phyloP scores from a whole-genome alignment of 2,797 vertebrate genomes.

The Enteromius radiatus region DNA sequence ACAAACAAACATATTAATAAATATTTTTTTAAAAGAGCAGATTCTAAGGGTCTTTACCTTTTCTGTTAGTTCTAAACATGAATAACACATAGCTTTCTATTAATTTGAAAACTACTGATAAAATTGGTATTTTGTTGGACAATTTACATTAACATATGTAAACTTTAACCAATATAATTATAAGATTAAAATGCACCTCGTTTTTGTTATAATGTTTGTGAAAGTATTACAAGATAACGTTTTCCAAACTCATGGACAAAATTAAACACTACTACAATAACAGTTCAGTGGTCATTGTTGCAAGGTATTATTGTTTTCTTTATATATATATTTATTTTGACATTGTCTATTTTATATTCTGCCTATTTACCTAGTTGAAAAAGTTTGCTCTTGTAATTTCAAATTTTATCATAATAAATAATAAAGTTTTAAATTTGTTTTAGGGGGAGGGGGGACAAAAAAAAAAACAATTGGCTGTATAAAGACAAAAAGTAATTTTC shows the following conservation, averaged over 20 bases:
- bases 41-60: neutral
- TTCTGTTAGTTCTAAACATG: neutral
- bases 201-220: neutral
- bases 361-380: neutral
- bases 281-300: too few species aligned
- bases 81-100: neutral
- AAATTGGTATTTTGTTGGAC: neutral
- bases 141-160: neutral
- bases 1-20: too few species aligned
- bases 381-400: too few species aligned
- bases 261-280: too few species aligned
- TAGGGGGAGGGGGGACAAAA: neutral
- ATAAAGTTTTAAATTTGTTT: too few species aligned
- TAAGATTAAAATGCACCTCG: neutral
- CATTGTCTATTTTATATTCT: neutral
- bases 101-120: neutral
- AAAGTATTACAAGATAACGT: neutral
- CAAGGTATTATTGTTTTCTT: too few species aligned
- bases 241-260: too few species aligned
- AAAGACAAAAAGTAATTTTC: neutral
- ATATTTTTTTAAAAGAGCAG: too few species aligned
- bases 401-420: too few species aligned
- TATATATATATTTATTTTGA: neutral
- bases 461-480: neutral
- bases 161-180: neutral